Base-by-base conservation (phyloP, 2,113 vertebrate genomes). In the Cettia cetti region DNA sequence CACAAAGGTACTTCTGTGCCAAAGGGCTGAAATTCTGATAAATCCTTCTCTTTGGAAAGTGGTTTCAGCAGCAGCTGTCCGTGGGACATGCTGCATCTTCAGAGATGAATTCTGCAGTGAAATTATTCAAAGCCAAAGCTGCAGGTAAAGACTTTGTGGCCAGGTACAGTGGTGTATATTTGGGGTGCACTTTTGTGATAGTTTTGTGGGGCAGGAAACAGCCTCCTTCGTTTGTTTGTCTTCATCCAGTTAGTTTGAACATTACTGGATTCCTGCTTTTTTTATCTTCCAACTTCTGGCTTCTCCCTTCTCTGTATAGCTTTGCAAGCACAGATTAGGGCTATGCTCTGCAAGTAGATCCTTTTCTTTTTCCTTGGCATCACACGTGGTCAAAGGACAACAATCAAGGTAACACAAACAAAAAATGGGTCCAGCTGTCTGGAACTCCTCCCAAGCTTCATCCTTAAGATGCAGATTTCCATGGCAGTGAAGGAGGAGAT, bases 381-480 rank as follows among this genome's bases (percentile, higher is more conserved):
- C 70, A 1, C n/a, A 1, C 3, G 6, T 7, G 76, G 37, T 69
- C 47, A 11, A 8, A 79, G n/a, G 22, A 45, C 19, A 14, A 2
- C 10, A 6, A 0, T 40, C 24, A 12, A 24, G 69, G 54, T 31
- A 17, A 20, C 30, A 24, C 74, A 35, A 14, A 15, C 31, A 18
- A 2, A 18, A 2, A 65, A 26, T 0, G 1, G 40, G 24, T 52
- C 40, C 31, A 16, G 30, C 0, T 75, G 13, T 21, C 56, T 9
- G n/a, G 53, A 56, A 2, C 72, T 64, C 6, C 20, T 28, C 19
- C 47, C 21, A 33, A 9, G 22, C 21, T 23, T 49, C n/a, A 7
- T 65, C 59, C 59, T 15, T 5, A 2, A 50, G 35, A 11, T 42
- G 61, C 57, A 56, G 61, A 21, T 71, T 61, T 39, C 52, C 23